Evolutionary conservation across 2,113 vertebrate genomes (phyloP).

Genomic region (Pituophis catenifer): DNA sequence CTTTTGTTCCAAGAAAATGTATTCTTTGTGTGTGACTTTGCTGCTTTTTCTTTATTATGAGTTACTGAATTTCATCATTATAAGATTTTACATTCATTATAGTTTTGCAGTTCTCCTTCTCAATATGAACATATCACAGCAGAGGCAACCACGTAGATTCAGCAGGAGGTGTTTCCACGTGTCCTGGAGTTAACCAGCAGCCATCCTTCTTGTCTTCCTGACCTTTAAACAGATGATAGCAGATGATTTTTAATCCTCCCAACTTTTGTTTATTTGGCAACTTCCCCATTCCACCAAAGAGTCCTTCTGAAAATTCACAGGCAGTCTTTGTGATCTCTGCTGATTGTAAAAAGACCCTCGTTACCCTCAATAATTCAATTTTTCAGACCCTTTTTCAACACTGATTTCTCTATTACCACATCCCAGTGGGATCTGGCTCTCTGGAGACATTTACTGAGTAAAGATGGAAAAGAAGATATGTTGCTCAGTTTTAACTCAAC

Average conservation of each 20-base stretch:
- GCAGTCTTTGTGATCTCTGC: neutral
- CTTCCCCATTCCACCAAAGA: slow-evolving; percentile 18
- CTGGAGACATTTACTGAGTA: neutral
- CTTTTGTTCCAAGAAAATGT: slow-evolving; percentile 29
- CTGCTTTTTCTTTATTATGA: slow-evolving; percentile 35
- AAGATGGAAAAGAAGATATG: neutral
- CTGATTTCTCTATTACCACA: neutral
- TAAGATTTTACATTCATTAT: slow-evolving; percentile 38
- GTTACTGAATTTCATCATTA: slow-evolving; percentile 53
- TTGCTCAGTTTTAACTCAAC: neutral
- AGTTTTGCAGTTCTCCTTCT: slow-evolving; percentile 28
- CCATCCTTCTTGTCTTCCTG: slow-evolving; percentile 22
- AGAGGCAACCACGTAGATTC: slow-evolving; percentile 18
- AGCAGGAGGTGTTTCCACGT: slow-evolving; percentile 5
- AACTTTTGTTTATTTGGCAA: neutral
- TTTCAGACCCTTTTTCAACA: neutral
- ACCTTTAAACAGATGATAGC: slow-evolving; percentile 27
- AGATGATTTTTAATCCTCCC: slow-evolving; percentile 18
- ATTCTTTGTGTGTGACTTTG: neutral
- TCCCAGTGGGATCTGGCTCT: neutral
- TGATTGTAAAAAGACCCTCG: slow-evolving; percentile 6
- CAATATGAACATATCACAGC: neutral
- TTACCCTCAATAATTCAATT: neutral
- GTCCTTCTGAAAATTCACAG: neutral
- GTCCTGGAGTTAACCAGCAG: slow-evolving; percentile 18